Percentiles rank a stretch among this genome's conserved stretches.
Evolutionary conservation across 2,797 vertebrate species (phyloP).

Genomic region (Leucoraja ocellata): DNA sequence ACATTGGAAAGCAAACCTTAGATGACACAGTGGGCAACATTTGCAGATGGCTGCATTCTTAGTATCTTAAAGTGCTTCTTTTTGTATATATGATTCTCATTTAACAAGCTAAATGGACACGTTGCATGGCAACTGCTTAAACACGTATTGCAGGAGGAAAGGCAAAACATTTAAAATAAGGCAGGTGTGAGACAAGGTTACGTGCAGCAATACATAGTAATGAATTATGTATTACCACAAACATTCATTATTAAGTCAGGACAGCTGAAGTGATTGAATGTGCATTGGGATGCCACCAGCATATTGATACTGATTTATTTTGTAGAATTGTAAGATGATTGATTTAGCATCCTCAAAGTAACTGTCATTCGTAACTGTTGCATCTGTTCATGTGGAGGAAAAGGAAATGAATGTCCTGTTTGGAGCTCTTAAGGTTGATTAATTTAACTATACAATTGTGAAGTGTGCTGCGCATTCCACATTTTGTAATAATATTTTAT

Average conservation of each 20-base stretch:
- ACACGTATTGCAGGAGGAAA: not conserved
- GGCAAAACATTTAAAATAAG: not conserved
- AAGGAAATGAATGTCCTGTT: slow-evolving; percentile 32
- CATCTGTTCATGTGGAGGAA: slow-evolving; percentile 10
- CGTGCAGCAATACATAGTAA: not conserved
- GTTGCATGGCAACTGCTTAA: slow-evolving; percentile 17
- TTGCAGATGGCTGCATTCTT: not conserved
- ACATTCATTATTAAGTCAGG: slow-evolving; percentile 22
- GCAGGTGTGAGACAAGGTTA: not conserved
- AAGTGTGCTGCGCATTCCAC: slow-evolving; percentile 6
- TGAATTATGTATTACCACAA: slow-evolving; percentile 31
- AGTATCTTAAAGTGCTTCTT: not conserved
- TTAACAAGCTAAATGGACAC: slow-evolving; percentile 10
- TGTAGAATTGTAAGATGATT: slow-evolving; percentile 21
- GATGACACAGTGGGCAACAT: not conserved
- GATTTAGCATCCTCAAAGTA: slow-evolving; percentile 24
- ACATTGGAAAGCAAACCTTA: not conserved
- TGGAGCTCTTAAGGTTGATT: slow-evolving; percentile 25
- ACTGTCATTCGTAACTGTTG: slow-evolving; percentile 32
- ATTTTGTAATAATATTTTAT: slow-evolving; percentile 21
- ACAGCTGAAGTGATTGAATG: slow-evolving; percentile 17
- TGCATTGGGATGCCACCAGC: slow-evolving; percentile 12
- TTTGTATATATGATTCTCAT: slow-evolving; percentile 11
- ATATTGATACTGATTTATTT: slow-evolving; percentile 31
- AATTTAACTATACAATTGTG: not conserved